These are phyloP conservation scores for Altica lythri DNA, from an alignment of 2,888 invertebrate genomes.

Conservation along the genomic window DNA sequence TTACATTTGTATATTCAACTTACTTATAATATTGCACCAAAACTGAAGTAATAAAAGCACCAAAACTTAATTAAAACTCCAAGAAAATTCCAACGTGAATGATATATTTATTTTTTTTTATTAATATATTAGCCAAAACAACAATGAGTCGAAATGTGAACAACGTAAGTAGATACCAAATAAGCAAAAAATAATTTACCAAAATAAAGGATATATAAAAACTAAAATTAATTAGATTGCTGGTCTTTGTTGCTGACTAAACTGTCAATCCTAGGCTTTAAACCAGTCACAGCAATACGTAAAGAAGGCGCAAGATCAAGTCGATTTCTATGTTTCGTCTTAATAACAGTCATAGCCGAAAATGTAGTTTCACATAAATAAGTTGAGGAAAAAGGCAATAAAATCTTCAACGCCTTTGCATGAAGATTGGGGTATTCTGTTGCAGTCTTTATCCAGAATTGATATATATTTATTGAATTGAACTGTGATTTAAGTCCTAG, in stretches of 20 bases:
- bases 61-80: too few species aligned
- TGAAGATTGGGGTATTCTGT: conserved; percentile 5
- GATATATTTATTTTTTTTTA: conserved; percentile 1
- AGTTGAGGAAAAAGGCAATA: conserved; percentile 3
- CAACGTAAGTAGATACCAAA: conserved; percentile 1
- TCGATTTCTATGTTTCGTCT: too few species aligned
- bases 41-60: too few species aligned
- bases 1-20: too few species aligned
- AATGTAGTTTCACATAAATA: neutral
- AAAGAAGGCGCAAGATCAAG: conserved; percentile 1
- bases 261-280: conserved; percentile 1
- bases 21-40: conserved; percentile 1
- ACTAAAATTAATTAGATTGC: conserved; percentile 4
- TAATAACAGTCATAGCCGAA: conserved; percentile 5
- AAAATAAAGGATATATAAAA: conserved; percentile 5
- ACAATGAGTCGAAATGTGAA: conserved; percentile 3
- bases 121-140: conserved; percentile 5
- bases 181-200: neutral
- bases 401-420: conserved; percentile 6
- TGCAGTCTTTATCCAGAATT: neutral
- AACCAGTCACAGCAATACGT: neutral
- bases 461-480: conserved; percentile 3
- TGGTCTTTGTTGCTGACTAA: conserved; percentile 4
- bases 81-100: neutral
- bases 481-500: conserved; percentile 8